Conservation (phyloP, 2,797 vertebrate genomes). For the Hemitrygon akajei region DNA sequence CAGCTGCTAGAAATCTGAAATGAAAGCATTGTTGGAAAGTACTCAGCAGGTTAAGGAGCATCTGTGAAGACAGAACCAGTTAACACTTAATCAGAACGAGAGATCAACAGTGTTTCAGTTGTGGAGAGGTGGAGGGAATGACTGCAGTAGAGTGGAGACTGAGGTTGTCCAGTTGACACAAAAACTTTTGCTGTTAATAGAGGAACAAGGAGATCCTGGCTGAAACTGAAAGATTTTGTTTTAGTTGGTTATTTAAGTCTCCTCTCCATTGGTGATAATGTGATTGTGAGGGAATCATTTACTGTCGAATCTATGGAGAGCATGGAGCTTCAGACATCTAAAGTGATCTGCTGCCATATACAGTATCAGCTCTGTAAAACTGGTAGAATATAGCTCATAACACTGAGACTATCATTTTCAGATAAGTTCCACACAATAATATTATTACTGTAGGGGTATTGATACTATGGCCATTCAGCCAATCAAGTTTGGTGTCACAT, state of each 20-base stretch:
- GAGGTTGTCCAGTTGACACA: no score
- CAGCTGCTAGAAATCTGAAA: no score
- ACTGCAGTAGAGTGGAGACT: no score
- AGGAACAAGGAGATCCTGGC: no score
- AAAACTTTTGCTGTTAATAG: no score
- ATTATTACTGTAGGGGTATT: not conserved
- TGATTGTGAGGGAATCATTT: not conserved
- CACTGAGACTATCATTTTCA: not conserved
- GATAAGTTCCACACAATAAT: not conserved
- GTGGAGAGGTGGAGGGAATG: no score
- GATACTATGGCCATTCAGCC: not conserved
- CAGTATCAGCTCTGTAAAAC: not conserved
- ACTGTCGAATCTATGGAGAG: not conserved
- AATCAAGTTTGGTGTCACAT: not conserved
- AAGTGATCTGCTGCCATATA: not conserved
- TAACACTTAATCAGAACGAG: no score
- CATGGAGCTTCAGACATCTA: not conserved
- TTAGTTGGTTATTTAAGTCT: not conserved
- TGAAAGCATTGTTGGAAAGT: no score
- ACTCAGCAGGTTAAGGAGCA: no score
- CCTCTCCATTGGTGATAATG: not conserved
- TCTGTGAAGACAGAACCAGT: no score
- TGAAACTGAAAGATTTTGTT: not conserved
- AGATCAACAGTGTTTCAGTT: no score
- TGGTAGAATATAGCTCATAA: not conserved